A percentile compares a stretch with the other conserved stretches of the same genome.
Evolutionary conservation across 2,113 vertebrate species (phyloP).

Genomic region (Argyrosomus japonicus): DNA sequence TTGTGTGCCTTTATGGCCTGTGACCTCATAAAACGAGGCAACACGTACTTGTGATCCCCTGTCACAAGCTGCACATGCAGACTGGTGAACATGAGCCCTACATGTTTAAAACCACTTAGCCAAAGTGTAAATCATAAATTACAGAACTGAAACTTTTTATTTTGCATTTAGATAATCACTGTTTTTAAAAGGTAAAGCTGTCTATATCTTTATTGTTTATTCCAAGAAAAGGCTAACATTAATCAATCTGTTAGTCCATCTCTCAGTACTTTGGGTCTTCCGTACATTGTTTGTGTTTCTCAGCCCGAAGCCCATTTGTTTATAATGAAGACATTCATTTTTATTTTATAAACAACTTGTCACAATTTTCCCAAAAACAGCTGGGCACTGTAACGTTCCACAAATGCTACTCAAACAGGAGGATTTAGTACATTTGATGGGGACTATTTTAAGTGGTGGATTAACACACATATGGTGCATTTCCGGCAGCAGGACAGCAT

Average conservation of each 20-base stretch:
- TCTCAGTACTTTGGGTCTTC: background rate
- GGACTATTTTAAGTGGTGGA: background rate
- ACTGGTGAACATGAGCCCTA: background rate
- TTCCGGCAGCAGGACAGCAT: background rate
- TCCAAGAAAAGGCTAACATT: background rate
- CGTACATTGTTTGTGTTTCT: background rate
- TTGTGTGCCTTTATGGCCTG: conserved; percentile 37
- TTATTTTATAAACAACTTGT: background rate
- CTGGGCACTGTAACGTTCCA: background rate
- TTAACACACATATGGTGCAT: background rate
- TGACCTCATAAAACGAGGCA: conserved; percentile 18
- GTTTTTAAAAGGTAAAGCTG: background rate
- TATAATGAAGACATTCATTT: background rate
- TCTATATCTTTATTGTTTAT: background rate
- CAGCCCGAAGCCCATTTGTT: background rate
- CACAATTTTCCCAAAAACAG: background rate
- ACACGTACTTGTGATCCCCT: conserved; percentile 4
- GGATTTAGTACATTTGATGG: background rate
- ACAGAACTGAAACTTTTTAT: background rate
- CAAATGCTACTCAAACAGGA: background rate
- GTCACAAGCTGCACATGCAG: conserved; percentile 18
- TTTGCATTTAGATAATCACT: background rate
- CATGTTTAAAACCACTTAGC: background rate
- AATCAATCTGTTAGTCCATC: background rate
- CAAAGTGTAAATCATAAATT: background rate